Evolutionary conservation across 1,140 invertebrate genomes (phyloP), one percentile per base, ranked within the genome.

Genomic region (Camponotus floridanus): DNA sequence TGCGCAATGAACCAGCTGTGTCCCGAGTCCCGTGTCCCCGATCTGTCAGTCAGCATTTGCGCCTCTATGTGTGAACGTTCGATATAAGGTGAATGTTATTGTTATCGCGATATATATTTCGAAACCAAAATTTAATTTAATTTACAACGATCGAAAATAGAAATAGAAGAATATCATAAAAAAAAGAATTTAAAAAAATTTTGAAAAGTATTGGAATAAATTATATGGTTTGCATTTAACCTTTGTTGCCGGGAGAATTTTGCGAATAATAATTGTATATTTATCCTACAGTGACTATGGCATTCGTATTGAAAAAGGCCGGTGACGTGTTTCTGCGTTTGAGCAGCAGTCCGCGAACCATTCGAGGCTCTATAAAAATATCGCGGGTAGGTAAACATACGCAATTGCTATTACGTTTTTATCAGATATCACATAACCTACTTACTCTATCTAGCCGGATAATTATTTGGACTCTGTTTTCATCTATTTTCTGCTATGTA

Each of bases 221-320:
- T 4, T 26, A 26, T 26, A 26, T 26, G 21, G 71, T 7, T 39
- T 13, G 33, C 7, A 13, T 4, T 71, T 71, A 81, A 81, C 39
- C 51, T 71, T 39, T 7, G 9, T 45, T 42, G 31, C 15, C 21
- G 26, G 31, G 9, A 51, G 57, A 70, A 31, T 73, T 45, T 62
- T 64, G 65, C 3, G 15, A 89, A 55, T 79, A 85, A 74, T 57
- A 70, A 68, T 76, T 80, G 18, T 74, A 55, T 48, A 45, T 26
- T 61, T 65, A 80, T n/a, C 8, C 61, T 70, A 26, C 7, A n/a
- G 39, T 42, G 86, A 88, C 71, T 36, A 92, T 92, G 92, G 84
- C 90, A 65, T 92, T 91, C 57, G 57, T 65, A 3, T 87, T 91
- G 36, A 88, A 36, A 48, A 88, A 88, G 64, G 67, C 76, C 2